Percentiles rank a stretch among this genome's conserved stretches.
Conservation (phyloP, 1,140 invertebrate species). For the Polypedilum vanderplanki region DNA sequence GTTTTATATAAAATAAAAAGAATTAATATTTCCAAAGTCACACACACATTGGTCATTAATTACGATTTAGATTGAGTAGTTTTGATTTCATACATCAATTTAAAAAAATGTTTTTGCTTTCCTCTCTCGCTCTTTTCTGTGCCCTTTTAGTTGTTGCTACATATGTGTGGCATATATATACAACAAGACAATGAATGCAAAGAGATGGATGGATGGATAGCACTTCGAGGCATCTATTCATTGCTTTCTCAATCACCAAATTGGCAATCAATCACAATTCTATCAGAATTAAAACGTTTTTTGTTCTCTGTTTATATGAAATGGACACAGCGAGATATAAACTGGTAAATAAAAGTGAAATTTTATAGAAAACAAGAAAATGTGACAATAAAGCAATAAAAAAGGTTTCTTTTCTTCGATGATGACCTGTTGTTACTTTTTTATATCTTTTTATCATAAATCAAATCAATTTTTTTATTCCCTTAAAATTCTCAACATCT, state of each 20-base stretch:
- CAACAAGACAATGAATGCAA: not conserved
- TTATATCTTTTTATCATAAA: no score
- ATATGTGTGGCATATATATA: not conserved
- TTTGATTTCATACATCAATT: slow-evolving; percentile 19
- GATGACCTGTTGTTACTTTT: no score
- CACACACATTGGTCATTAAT: not conserved
- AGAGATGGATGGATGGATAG: not conserved
- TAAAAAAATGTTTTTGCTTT: slow-evolving; percentile 2
- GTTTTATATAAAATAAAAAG: no score
- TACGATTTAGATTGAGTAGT: slow-evolving; percentile 13
- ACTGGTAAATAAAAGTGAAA: no score
- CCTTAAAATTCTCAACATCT: no score
- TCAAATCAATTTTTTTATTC: no score
- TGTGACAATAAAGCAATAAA: no score
- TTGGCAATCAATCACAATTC: slow-evolving; percentile 10
- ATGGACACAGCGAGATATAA: no score
- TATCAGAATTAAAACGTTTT: not conserved
- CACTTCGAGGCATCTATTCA: slow-evolving; percentile 15
- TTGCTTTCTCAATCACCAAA: no score
- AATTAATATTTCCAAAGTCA: not conserved
- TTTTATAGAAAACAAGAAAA: no score
- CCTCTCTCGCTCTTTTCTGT: not conserved
- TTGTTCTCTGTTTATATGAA: not conserved
- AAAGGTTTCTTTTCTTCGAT: no score
- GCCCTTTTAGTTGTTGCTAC: not conserved